Base-by-base conservation (phyloP, 2,113 vertebrate genomes). In the Orycteropus afer region DNA sequence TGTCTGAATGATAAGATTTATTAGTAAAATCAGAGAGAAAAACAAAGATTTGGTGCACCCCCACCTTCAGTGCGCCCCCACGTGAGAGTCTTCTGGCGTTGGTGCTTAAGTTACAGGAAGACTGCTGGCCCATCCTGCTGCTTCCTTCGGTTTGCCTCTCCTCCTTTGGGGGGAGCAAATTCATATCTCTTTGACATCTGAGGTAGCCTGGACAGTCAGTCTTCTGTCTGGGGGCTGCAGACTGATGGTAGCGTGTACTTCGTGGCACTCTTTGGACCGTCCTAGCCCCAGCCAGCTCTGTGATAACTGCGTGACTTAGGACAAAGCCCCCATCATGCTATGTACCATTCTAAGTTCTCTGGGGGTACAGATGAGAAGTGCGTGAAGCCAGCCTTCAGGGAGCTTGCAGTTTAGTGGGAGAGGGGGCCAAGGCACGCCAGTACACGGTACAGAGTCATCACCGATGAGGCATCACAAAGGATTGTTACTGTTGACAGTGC, bases 111-210 rank as follows among this genome's bases (percentile, higher is more conserved):
- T 37, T 90, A 51, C 18, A 63, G 77, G 71, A 81, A 63, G 67
- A 25, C 49, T 34, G 40, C 15, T 32, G 18, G 15, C 74, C 47
- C 82, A 40, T 65, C 69, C 71, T 77, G 0, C 76, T 29, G 51
- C 79, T 65, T 90, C 55, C 47, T 77, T 82, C 55, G 34, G 77
- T 65, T 89, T 86, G 59, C 87, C 34, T 65, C 37, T 81, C 63
- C 59, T 69, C 94, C 51, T n/a, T 42, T 83, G 15, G 14, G n/a
- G 10, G 49, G 11, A 57, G 29, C 79, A 65, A 37, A 89, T 40
- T 69, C 15, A 18, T 27, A 4, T 27, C 20, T 23, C 42, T 34
- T 34, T 32, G 40, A 51, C 17, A 25, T 77, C 29, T 77, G n/a
- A 77, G 17, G 23, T 74, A 40, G 40, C 71, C 37, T 74, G 40